Conservation (phyloP, 2,113 vertebrate genomes). For the Megaceryle torquata region DNA sequence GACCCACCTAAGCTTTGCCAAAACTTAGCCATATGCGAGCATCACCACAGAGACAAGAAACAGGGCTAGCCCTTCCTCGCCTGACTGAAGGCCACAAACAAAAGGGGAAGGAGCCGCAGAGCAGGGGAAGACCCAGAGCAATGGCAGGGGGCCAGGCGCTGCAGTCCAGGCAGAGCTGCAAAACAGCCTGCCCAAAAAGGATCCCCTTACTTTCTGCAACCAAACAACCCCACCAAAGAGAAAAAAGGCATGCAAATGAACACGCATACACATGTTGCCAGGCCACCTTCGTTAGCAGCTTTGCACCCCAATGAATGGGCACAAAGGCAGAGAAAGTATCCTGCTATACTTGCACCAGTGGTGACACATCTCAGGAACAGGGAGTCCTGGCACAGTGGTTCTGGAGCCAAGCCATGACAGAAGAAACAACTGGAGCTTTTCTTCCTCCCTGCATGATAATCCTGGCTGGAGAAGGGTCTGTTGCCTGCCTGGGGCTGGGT, state of each 20-base stretch:
- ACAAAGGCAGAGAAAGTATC: not conserved
- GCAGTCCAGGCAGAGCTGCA: not conserved
- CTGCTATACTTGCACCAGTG: not conserved
- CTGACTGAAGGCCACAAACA: not conserved
- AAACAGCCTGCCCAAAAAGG: not conserved
- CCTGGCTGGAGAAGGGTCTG: not conserved
- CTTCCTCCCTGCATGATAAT: not conserved
- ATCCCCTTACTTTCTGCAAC: not conserved
- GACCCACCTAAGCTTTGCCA: not conserved
- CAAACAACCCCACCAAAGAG: not conserved
- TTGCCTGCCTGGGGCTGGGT: rapidly evolving
- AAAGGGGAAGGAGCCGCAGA: not conserved
- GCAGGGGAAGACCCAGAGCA: not conserved
- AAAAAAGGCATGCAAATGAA: not conserved
- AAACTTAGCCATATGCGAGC: not conserved
- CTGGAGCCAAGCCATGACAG: not conserved
- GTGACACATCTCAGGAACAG: slow-evolving; percentile 12
- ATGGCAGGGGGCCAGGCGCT: not conserved
- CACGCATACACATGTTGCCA: rapidly evolving
- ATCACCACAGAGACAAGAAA: not conserved
- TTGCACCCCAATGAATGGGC: not conserved
- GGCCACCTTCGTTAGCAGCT: not conserved
- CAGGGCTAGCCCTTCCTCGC: not conserved
- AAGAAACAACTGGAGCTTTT: slow-evolving; percentile 50
- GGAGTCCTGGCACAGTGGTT: not conserved